Percentiles rank a stretch among this genome's conserved stretches.
Conservation (phyloP, 2,113 vertebrate genomes). For the Jaculus jaculus region DNA sequence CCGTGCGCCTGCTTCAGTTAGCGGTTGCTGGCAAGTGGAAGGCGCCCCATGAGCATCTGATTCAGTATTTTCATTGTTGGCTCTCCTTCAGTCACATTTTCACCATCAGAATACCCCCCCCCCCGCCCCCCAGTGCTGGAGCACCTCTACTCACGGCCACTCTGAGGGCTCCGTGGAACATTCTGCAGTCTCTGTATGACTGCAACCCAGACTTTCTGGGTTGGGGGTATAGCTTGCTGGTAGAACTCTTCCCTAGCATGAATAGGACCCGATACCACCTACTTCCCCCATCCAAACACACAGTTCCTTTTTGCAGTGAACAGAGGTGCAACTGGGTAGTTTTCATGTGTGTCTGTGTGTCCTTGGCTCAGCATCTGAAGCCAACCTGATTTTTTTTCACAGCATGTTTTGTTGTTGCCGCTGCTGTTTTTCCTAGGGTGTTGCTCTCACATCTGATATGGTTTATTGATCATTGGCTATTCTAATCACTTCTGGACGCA, state of each 20-base stretch:
- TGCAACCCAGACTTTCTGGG: not conserved
- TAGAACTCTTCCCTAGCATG: not conserved
- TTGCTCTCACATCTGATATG: not conserved
- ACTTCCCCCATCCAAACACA: not conserved
- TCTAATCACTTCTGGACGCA: not conserved
- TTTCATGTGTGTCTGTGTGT: not conserved
- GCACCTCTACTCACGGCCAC: not conserved
- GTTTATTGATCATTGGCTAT: not conserved
- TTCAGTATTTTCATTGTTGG: not conserved
- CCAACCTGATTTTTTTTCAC: not conserved
- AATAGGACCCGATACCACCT: not conserved
- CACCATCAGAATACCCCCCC: not conserved
- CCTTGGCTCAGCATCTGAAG: not conserved
- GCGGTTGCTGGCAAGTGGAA: not conserved
- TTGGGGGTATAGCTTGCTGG: not conserved
- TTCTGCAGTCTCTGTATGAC: not conserved
- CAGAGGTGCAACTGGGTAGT: not conserved
- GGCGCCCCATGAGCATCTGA: not conserved
- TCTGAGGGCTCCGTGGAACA: not conserved
- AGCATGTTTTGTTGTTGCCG: not conserved
- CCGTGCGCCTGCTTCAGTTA: not conserved
- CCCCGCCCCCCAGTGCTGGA: not conserved
- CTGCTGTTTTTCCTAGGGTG: not conserved
- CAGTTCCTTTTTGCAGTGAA: not conserved
- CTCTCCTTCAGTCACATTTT: not conserved